These are phyloP conservation scores for Dallia pectoralis DNA, from an alignment of 2,797 vertebrate species.

Conservation along the genomic window DNA sequence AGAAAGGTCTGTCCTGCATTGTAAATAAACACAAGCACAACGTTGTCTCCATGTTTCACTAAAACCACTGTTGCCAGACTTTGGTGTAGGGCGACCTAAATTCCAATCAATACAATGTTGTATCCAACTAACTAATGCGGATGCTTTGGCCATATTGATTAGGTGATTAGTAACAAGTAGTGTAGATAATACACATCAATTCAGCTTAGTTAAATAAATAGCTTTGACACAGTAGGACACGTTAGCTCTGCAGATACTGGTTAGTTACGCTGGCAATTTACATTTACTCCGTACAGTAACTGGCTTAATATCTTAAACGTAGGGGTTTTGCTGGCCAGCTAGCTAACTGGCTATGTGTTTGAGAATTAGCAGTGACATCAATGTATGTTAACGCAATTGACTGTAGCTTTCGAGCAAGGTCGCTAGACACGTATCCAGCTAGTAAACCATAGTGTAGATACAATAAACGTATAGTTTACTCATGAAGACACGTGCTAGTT, in stretches of 20 bases:
- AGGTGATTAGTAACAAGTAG: too few relatives aligned
- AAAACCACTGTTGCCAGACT: neutral
- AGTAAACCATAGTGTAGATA: neutral
- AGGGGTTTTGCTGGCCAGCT: neutral
- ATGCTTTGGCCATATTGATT: neutral
- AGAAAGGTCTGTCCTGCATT: slow-evolving; percentile 5
- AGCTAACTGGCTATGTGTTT: neutral
- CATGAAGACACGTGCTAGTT: neutral
- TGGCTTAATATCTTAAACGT: neutral
- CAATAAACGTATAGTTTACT: too few relatives aligned
- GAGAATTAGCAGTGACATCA: neutral
- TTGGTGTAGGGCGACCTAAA: neutral
- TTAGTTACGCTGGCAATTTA: neutral
- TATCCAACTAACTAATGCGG: neutral
- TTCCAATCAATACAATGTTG: neutral
- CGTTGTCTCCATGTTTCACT: slow-evolving; percentile 32
- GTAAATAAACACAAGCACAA: slow-evolving; percentile 37
- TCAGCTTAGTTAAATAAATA: too few relatives aligned
- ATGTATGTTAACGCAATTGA: too few relatives aligned
- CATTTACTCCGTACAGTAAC: neutral
- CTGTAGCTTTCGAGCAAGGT: too few relatives aligned
- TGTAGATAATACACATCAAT: too few relatives aligned
- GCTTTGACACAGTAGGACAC: too few relatives aligned
- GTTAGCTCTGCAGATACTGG: too few relatives aligned
- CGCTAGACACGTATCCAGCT: too few relatives aligned